Evolutionary conservation across 2,797 vertebrate species (phyloP).

Genomic region (Naso thynnoides): DNA sequence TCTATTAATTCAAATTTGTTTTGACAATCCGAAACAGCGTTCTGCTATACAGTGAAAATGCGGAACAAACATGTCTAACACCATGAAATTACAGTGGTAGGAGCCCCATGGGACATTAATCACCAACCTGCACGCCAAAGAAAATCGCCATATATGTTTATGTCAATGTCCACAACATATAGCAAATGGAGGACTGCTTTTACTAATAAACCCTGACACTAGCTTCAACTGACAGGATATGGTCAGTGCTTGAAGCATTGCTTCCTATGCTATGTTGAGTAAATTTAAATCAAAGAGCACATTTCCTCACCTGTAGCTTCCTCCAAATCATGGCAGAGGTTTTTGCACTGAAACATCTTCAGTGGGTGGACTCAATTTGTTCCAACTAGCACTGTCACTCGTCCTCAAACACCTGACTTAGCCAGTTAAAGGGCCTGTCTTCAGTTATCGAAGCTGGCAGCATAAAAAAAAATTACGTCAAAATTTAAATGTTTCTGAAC

Average conservation of each 20-base stretch:
- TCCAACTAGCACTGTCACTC: constrained; percentile 49
- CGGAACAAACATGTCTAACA: constrained; percentile 27
- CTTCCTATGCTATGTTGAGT: constrained; percentile 21
- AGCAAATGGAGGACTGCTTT: constrained; percentile 25
- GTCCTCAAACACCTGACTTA: constrained; percentile 60
- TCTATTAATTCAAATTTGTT: constrained; percentile 67
- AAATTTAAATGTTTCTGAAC: constrained; percentile 62
- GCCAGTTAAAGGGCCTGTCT: constrained; percentile 54
- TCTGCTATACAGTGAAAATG: constrained; percentile 35
- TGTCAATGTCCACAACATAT: constrained; percentile 46
- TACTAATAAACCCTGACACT: constrained; percentile 55
- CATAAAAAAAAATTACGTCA: constrained; percentile 22
- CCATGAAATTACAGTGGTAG: constrained; percentile 51
- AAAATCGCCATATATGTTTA: constrained; percentile 45
- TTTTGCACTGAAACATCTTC: constrained; percentile 43
- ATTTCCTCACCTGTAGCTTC: constrained; percentile 45
- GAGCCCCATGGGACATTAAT: constrained; percentile 49
- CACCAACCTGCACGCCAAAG: constrained; percentile 37
- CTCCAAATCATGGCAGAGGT: constrained; percentile 36
- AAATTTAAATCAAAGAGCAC: constrained; percentile 45
- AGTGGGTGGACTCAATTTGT: constrained; percentile 33
- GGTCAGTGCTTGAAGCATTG: constrained; percentile 35
- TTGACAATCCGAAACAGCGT: constrained; percentile 45
- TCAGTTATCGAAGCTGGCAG: constrained; percentile 62
- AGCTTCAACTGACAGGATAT: constrained; percentile 11